Evolutionary conservation across 2,888 invertebrate genomes (phyloP).

Genomic region (Lithophane socia): DNA sequence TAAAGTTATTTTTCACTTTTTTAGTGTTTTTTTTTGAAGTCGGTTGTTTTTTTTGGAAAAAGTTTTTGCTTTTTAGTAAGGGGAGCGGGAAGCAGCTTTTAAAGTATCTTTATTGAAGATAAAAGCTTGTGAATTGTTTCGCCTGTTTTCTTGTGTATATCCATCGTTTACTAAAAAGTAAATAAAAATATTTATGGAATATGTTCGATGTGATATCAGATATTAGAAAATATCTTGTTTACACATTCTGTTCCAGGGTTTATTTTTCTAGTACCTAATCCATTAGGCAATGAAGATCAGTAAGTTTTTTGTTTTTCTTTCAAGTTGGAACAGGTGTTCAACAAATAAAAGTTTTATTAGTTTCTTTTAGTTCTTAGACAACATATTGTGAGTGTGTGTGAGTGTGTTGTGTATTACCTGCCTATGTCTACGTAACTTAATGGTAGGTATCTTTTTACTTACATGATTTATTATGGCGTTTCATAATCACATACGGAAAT

Average conservation of each 20-base stretch:
- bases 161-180: neutral
- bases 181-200: neutral
- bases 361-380: neutral
- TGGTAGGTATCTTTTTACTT: too few relatives aligned
- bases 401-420: too few relatives aligned
- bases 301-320: constrained; percentile 7
- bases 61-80: constrained; percentile 15
- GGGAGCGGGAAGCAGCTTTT: neutral
- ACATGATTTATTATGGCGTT: too few relatives aligned
- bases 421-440: too few relatives aligned
- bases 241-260: neutral
- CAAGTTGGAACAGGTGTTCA: constrained; percentile 6
- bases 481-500: constrained; percentile 10
- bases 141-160: neutral
- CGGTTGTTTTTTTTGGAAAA: too few relatives aligned
- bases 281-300: constrained; percentile 16
- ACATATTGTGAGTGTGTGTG: too few relatives aligned
- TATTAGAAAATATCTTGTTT: neutral
- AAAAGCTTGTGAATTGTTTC: constrained; percentile 2
- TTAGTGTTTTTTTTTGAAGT: too few relatives aligned
- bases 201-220: neutral
- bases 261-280: neutral
- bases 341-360: neutral
- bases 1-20: too few relatives aligned
- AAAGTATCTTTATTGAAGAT: neutral